Evolutionary conservation across 2,113 vertebrate species (phyloP), one percentile per base, ranked within the genome.

Genomic region (Fregetta grallaria): DNA sequence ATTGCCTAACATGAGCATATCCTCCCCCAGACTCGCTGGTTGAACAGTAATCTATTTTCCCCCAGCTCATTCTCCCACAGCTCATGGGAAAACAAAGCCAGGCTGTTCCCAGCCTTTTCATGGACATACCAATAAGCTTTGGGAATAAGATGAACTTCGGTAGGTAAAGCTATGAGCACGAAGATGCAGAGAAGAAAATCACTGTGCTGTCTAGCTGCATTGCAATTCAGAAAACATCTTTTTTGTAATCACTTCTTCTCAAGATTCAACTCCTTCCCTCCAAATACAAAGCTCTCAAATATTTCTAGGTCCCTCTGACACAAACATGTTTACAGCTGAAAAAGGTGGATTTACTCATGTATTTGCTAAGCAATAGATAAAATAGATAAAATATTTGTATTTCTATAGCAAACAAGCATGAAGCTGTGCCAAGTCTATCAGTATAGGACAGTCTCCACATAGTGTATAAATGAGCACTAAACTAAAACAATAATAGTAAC

Each of bases 71-170:
- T 63, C 75, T 91, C 90, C 63, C 44, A 58, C 42, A 90, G 82
- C 63, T 94, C 94, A 78, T 88, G 95, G 83, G 96, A 95, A 97
- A 92, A 92, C 76, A 96, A 90, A 93, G 73, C 76, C 76, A 95
- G 40, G 53, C 86, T 94, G 77, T 94, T 96, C 94, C 77, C 94
- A 96, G 91, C 52, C 92, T 86, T 90, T 73, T 27, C 56, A 80
- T 14, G 49, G 62, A 90, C 72, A 92, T 52, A 82, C 38, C 91
- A 95, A 42, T 26, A 71, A 76, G 18, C 61, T 94, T 12, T 87
- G 73, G 78, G 96, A 94, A 50, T 30, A 80, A 66, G 79, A 94
- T 3, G 34, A 86, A 88, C 67, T 90, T 72, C 32, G 66, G 50
- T 8, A 72, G 62, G 34, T 58, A 94, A 86, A 59, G 55, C 27